Percentiles rank a stretch among this genome's conserved stretches.
Conservation (phyloP, 2,113 vertebrate species). For the Oryzias melastigma region DNA sequence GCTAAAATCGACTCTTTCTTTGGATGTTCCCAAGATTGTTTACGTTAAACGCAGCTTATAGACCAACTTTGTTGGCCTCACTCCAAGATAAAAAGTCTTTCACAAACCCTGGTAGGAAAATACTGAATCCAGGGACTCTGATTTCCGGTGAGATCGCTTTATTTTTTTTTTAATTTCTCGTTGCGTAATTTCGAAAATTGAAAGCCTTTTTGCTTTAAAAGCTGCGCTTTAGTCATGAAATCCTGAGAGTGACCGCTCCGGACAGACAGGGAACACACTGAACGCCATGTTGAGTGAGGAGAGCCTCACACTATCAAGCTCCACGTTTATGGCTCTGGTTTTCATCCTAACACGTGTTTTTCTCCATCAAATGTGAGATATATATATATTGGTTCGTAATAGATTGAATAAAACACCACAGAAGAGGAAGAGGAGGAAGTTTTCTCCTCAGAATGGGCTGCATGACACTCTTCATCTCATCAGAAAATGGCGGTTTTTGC, state of each 20-base stretch:
- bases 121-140: constrained; percentile 53
- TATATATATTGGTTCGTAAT: not conserved
- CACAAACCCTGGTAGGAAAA: constrained; percentile 34
- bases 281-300: constrained; percentile 73
- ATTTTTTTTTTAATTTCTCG: constrained; percentile 6
- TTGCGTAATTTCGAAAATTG: constrained; percentile 3
- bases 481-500: constrained; percentile 75
- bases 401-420: not conserved
- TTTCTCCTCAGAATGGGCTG: constrained; percentile 28
- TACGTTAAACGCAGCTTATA: constrained; percentile 59
- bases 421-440: not conserved
- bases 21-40: constrained; percentile 48
- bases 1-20: constrained; percentile 45
- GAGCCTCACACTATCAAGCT: constrained; percentile 31
- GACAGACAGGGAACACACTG: constrained; percentile 54
- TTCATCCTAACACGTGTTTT: constrained; percentile 1
- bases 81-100: constrained; percentile 47
- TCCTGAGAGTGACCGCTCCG: constrained; percentile 36
- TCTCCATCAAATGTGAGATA: not conserved
- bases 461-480: constrained; percentile 53
- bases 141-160: constrained; percentile 64
- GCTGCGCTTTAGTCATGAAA: constrained; percentile 12
- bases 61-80: constrained; percentile 57
- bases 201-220: constrained; percentile 10
- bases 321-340: not conserved